Percentiles rank a stretch among this genome's conserved stretches.
phyloP scores from a whole-genome alignment of 2,888 invertebrate species.

The Megamerina dolium region DNA sequence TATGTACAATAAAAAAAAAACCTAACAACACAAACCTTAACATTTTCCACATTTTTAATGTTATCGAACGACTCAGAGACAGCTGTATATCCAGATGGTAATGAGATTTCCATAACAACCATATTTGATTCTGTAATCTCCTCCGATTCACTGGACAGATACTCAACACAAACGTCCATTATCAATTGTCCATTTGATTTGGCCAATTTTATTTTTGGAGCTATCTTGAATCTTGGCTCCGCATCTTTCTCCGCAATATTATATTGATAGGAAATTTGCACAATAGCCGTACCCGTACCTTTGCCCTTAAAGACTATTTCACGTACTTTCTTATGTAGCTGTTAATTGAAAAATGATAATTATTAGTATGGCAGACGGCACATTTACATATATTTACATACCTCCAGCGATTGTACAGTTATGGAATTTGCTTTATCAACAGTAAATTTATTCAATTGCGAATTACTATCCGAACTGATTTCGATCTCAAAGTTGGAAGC shows the following conservation, averaged over 20 bases:
- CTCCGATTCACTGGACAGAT: neutral
- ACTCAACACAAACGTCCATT: neutral
- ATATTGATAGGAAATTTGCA: slow-evolving; percentile 70
- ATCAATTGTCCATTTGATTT: slow-evolving; percentile 43
- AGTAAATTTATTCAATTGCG: slow-evolving; percentile 9
- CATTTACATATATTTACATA: neutral
- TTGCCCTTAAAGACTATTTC: slow-evolving; percentile 64
- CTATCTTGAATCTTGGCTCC: slow-evolving; percentile 53
- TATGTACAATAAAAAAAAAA: too few species aligned
- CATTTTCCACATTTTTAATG: slow-evolving; percentile 49
- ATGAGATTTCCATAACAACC: slow-evolving; percentile 77
- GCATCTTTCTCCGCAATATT: slow-evolving; percentile 46
- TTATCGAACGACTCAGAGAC: slow-evolving; percentile 68
- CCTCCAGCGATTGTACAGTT: slow-evolving; percentile 56
- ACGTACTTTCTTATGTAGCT: slow-evolving; percentile 39
- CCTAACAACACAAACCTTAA: slow-evolving; percentile 26
- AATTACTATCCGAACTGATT: neutral
- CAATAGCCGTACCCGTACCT: slow-evolving; percentile 70
- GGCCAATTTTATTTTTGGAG: slow-evolving; percentile 61
- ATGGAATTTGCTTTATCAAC: slow-evolving; percentile 68
- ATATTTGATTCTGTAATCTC: slow-evolving; percentile 51
- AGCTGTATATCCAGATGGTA: slow-evolving; percentile 83
- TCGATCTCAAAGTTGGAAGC: neutral
- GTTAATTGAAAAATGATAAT: neutral
- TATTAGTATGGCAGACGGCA: neutral